A percentile compares a stretch with the other conserved stretches of the same genome.
Conservation (phyloP, 2,113 vertebrate species). For the Hypomesus transpacificus region DNA sequence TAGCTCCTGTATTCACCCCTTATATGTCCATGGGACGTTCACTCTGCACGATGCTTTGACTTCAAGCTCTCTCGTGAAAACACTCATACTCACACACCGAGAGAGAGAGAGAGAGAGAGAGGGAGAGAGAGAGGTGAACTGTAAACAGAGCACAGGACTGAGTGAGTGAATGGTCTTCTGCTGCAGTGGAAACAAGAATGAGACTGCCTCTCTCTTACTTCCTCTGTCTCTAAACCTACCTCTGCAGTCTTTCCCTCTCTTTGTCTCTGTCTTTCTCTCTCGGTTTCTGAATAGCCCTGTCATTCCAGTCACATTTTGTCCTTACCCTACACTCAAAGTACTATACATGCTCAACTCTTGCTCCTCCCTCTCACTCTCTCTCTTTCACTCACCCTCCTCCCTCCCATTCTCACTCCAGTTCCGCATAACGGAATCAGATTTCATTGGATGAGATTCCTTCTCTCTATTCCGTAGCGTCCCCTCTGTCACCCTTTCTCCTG, state of each 20-base stretch:
- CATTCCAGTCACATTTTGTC: slow-evolving; percentile 3
- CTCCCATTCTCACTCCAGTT: slow-evolving; percentile 12
- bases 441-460: slow-evolving; percentile 9
- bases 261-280: neutral
- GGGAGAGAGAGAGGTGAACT: neutral
- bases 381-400: neutral
- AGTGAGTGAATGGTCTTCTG: slow-evolving; percentile 18
- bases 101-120: neutral
- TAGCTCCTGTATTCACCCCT: slow-evolving; percentile 28
- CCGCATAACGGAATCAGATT: slow-evolving; percentile 32
- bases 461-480: neutral
- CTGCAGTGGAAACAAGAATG: slow-evolving; percentile 34
- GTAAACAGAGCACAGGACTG: neutral
- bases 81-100: no score
- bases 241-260: neutral
- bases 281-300: slow-evolving; percentile 3
- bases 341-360: neutral
- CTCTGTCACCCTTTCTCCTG: neutral
- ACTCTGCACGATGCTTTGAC: neutral
- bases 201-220: slow-evolving; percentile 10
- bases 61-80: no score
- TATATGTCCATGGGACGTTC: slow-evolving; percentile 1
- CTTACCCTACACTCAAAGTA: slow-evolving; percentile 8
- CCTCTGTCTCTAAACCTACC: neutral
- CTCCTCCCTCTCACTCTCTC: neutral